These are phyloP conservation scores for Oncorhynchus kisutch DNA, from an alignment of 2,113 vertebrate genomes.

Conservation along the genomic window DNA sequence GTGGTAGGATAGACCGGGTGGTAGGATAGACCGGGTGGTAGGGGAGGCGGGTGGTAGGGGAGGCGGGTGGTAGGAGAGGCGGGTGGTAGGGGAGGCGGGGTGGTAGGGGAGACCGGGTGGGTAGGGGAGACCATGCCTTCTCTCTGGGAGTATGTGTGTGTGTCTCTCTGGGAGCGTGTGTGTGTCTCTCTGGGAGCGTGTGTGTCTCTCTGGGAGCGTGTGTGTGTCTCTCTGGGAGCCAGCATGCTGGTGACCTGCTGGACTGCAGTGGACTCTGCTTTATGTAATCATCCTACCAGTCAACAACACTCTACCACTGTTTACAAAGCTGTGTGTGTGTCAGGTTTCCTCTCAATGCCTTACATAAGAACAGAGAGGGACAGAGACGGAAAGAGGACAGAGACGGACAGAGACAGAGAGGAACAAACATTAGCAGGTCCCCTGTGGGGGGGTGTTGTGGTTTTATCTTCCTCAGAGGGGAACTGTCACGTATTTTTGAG, in stretches of 20 bases:
- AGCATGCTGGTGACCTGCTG: not conserved
- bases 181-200: too few relatives aligned
- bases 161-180: constrained; percentile 47
- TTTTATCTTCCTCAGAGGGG: constrained; percentile 44
- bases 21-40: too few relatives aligned
- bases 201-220: too few relatives aligned
- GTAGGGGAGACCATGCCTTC: not conserved
- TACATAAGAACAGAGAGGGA: constrained; percentile 6
- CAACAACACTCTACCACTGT: constrained; percentile 44
- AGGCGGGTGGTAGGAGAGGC: too few relatives aligned
- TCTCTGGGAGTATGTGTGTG: too few relatives aligned
- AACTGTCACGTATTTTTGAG: not conserved
- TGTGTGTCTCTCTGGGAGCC: too few relatives aligned
- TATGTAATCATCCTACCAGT: constrained; percentile 68
- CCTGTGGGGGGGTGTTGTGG: constrained; percentile 39
- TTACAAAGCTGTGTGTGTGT: not conserved
- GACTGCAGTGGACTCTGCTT: constrained; percentile 44
- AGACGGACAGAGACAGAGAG: not conserved
- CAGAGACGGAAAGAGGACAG: too few relatives aligned
- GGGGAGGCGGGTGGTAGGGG: too few relatives aligned
- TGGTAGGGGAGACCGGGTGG: too few relatives aligned
- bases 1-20: too few relatives aligned
- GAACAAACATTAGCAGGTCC: constrained; percentile 33
- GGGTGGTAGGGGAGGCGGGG: too few relatives aligned
- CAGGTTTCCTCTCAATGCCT: constrained; percentile 23